Evolutionary conservation across 2,888 invertebrate species (phyloP), one percentile per base, ranked within the genome.

Genomic region (Temnothorax unifasciatus): DNA sequence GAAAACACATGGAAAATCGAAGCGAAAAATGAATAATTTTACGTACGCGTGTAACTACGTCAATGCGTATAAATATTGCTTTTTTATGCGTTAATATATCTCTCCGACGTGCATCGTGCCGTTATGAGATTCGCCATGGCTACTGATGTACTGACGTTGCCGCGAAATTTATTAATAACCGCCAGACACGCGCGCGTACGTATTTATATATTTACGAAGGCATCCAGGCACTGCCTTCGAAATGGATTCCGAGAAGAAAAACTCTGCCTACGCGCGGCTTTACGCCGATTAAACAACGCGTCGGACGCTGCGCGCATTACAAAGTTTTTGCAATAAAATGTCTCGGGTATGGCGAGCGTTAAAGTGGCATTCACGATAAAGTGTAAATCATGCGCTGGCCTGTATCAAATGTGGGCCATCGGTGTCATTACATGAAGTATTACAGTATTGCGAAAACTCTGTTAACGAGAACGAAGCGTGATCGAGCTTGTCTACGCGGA

Each of bases 111-210:
- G 21, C 59, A 44, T n/a, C 77, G 34, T 9, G 69, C 2, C 79
- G 9, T 59, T 69, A 34, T 54, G 47, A 71, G 25, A 79, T 71
- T 79, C 47, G 59, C 47, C 47, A 50, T 59, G 21, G 59, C 38
- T 47, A 50, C 79, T 68, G 54, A 66, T 64, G 52, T 64, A 69
- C 47, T 50, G 73, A 29, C 79, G 57, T 73, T 57, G 83, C 75
- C 85, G 87, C 83, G 84, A 89, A 87, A 86, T 89, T 87, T 88
- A 88, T 88, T 88, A 89, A 88, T 88, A 87, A 86, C 88, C 81
- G 41, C 34, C 85, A 76, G 77, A 76, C 83, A 85, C 63, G 25
- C 68, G 34, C 68, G 68, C 52, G 75, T 50, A 69, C 66, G 57
- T 75, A 79, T 84, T 84, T 86, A 83, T 83, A 83, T 77, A 79